Base-by-base conservation (phyloP, 2,797 vertebrate species). In the Peromyscus melanophrys region DNA sequence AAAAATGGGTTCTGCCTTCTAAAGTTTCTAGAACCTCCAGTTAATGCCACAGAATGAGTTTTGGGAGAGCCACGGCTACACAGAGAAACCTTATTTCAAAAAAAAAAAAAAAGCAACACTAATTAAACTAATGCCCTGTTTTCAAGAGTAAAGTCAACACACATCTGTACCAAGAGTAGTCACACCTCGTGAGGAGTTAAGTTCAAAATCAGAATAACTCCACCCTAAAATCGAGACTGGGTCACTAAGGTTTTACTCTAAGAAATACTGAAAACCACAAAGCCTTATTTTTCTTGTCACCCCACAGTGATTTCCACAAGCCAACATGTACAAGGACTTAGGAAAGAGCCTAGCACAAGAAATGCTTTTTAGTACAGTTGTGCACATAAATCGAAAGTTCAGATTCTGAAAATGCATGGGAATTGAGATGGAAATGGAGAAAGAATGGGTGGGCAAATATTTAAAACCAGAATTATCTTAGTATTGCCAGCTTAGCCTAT, bases 401-500 rank as follows among this genome's bases (percentile, higher is more conserved):
- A 89, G 19, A 93, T 75, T 82, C 67, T 89, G 37, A 52, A 67
- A 95, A 83, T 67, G 1, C 40, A 69, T 16, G 43, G 43, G 21
- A 82, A 92, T 69, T 21, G 21, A 80, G 31, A 12, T 9, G 4
- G 7, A 2, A 9, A 83, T 27, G n/a, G 9, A 97, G 19, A 94
- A 10, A 88, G 10, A 82, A 43, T 85, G 27, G 25, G 12, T 78
- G 10, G 14, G 8, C 2, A 29, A 65, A 43, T 12, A 76, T 80
- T n/a, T 77, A 92, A 82, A 65, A 57, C 40, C 13, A 55, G 40
- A 96, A 76, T 81, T 82, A 92, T 83, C 61, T 94, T n/a, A 93
- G 34, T 85, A 59, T 19, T 52, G 19, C 2, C 17, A 92, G 0
- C 1, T 92, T 23, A 27, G 63, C 5, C 71, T 91, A 84, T 89